A percentile compares a stretch with the other conserved stretches of the same genome.
phyloP scores from a whole-genome alignment of 2,113 vertebrate species.

The Saguinus midas region DNA sequence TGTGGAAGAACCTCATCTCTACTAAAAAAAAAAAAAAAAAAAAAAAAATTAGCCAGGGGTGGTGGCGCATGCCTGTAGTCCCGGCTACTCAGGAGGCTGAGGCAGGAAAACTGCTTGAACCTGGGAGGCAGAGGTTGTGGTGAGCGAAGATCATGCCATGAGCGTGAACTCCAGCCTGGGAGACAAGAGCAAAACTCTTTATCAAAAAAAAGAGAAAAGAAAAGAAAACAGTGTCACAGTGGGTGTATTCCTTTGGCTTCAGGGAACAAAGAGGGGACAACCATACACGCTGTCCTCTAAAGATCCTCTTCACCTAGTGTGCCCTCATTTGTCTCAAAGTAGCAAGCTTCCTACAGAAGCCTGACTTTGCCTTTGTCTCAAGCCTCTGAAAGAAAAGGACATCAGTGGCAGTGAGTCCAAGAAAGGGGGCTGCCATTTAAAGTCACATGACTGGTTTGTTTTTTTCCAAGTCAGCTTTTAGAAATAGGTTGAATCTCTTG shows the following conservation, averaged over 20 bases:
- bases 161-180: too few relatives aligned
- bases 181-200: too few relatives aligned
- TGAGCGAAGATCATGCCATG: too few relatives aligned
- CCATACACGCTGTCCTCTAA: neutral
- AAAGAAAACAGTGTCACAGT: neutral
- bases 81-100: too few relatives aligned
- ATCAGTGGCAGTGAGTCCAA: too few relatives aligned
- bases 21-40: too few relatives aligned
- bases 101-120: too few relatives aligned
- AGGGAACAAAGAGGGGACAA: neutral
- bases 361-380: neutral
- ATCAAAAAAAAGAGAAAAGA: too few relatives aligned
- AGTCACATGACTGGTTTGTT: neutral
- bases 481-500: neutral
- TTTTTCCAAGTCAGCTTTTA: neutral
- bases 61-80: too few relatives aligned
- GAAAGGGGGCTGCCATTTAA: neutral
- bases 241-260: neutral
- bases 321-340: neutral
- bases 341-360: neutral
- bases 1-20: too few relatives aligned
- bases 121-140: too few relatives aligned
- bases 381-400: neutral
- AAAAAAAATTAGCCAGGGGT: too few relatives aligned
- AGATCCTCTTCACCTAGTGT: neutral